Evolutionary conservation across 2,888 invertebrate species (phyloP), one percentile per base, ranked within the genome.

Genomic region (Rhopalosiphum nymphaeae): DNA sequence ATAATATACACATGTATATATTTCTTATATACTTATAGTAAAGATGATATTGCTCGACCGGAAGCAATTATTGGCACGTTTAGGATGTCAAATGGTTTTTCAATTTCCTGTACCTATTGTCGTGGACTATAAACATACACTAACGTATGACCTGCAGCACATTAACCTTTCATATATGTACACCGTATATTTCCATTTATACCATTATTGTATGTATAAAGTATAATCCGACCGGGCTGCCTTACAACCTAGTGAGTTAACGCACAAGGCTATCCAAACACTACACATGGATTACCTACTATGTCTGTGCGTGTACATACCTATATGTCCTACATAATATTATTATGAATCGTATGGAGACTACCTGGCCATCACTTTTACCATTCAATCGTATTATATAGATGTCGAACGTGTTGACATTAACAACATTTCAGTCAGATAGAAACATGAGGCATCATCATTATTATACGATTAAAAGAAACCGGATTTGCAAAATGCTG

Each of bases 31-130:
- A 67, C 13, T 67, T n/a, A 25, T 29, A 61, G 61, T 25, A 61
- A 10, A 3, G 61, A 67, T 67, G n/a, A n/a, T 67, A 26, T 46
- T 9, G n/a, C 36, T 25, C 46, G 29, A 67, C 92, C 92, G 93
- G 89, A 93, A 93, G 78, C 93, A 84, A 84, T 93, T 84, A 56
- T 93, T 25, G 61, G 25, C 53, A 89, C 88, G 92, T 78, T 93
- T 78, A 44, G 42, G 44, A 78, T 78, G 67, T 3, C 11, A n/a
- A 85, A 85, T 21, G 85, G 11, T 53, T 93, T 93, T 93, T 93
- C 89, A 46, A 89, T 93, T 93, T 93, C 89, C 89, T 89, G 53
- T 89, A 44, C 29, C 44, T 46, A 49, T 93, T 89, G 87, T 88
- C n/a, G 57, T 36, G 29, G 3, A 49, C 36, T 36, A 29, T 10